phyloP scores from a whole-genome alignment of 2,797 vertebrate species.

The Poecilia picta region DNA sequence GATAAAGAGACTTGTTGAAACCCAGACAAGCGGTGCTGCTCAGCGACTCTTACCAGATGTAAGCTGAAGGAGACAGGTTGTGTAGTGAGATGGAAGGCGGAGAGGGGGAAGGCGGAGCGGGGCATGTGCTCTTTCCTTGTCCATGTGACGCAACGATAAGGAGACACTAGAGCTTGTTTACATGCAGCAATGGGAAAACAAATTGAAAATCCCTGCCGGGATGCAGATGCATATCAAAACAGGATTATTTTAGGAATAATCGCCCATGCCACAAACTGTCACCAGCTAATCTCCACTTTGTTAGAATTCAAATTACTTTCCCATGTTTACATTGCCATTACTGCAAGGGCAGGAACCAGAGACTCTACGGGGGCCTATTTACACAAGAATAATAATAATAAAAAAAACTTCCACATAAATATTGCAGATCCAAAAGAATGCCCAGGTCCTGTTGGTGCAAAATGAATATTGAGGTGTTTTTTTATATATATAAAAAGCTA shows the following conservation, averaged over 20 bases:
- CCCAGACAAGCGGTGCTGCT: constrained; percentile 79
- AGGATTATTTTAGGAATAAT: constrained; percentile 90
- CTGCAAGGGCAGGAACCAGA: constrained; percentile 76
- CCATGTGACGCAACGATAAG: constrained; percentile 83
- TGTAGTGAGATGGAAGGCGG: constrained; percentile 65
- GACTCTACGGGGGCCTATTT: constrained; percentile 79
- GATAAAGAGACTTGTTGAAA: constrained; percentile 87
- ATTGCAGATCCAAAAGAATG: constrained; percentile 75
- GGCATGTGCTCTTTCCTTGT: constrained; percentile 73
- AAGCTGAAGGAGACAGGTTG: constrained; percentile 68
- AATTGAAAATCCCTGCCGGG: constrained; percentile 87
- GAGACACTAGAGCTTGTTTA: constrained; percentile 87
- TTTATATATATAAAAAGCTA: constrained; percentile 53
- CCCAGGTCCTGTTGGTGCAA: constrained; percentile 65
- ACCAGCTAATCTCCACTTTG: constrained; percentile 87
- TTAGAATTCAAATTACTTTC: constrained; percentile 88
- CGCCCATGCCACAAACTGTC: constrained; percentile 82
- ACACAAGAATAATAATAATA: constrained; percentile 75
- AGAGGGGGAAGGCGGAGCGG: constrained; percentile 5
- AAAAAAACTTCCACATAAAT: constrained; percentile 81
- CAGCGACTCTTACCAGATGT: constrained; percentile 71
- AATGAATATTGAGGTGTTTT: constrained; percentile 72
- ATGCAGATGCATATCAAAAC: constrained; percentile 89
- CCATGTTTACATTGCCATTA: constrained; percentile 85
- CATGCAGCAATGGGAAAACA: constrained; percentile 86